These are phyloP conservation scores for Physella acuta DNA, from an alignment of 1,140 invertebrate species.

Conservation along the genomic window DNA sequence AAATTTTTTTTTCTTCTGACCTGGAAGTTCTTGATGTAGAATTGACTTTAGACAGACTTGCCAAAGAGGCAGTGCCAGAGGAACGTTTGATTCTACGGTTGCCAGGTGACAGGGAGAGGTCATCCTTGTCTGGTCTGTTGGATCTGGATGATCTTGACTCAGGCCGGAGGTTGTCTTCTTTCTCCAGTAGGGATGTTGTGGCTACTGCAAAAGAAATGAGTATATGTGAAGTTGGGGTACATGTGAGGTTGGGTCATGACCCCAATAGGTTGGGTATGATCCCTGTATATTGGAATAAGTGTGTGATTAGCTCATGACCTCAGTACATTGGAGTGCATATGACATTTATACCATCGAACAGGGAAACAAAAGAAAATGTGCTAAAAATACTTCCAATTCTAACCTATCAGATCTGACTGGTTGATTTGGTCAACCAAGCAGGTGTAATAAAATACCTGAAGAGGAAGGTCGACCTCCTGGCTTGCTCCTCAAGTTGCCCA, in stretches of 20 bases:
- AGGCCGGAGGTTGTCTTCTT: constrained; percentile 30
- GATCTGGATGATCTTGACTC: constrained; percentile 20
- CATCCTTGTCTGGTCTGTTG: neutral
- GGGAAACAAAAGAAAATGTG: no score
- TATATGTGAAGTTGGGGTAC: no score
- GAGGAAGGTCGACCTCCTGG: neutral
- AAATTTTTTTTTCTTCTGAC: no score
- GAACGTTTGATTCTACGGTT: neutral
- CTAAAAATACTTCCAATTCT: no score
- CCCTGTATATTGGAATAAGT: no score
- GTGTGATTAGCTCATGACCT: no score
- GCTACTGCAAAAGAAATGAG: no score
- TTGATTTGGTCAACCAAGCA: neutral
- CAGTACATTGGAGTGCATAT: no score
- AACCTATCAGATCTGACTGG: no score
- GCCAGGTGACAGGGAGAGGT: neutral
- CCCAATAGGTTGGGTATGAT: no score
- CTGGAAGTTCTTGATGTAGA: constrained; percentile 11
- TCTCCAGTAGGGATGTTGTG: constrained; percentile 24
- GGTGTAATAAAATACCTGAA: neutral
- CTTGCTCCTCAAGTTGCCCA: neutral
- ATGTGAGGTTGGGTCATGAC: no score
- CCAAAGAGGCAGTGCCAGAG: neutral
- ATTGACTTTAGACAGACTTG: neutral
- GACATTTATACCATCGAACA: no score